phyloP scores from a whole-genome alignment of 2,113 vertebrate genomes.

The Guaruba guarouba region DNA sequence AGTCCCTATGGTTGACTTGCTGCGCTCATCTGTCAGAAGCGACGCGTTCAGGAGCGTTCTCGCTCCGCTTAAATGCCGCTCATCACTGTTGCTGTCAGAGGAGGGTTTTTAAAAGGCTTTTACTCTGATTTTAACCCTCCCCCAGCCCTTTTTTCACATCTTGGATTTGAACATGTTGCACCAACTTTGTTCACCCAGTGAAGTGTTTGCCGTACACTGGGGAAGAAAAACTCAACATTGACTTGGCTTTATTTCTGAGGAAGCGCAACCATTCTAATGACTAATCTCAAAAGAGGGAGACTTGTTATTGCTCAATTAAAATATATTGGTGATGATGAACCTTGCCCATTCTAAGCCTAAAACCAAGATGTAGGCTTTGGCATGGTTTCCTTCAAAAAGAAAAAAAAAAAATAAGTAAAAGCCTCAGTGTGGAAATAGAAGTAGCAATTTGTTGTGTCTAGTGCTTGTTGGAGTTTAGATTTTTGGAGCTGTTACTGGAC shows the following conservation, averaged over 20 bases:
- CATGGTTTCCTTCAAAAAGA: background rate
- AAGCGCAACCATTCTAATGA: background rate
- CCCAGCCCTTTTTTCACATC: background rate
- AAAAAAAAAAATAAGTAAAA: background rate
- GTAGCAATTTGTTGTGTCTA: background rate
- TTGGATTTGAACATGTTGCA: background rate
- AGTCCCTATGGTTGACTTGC: slow-evolving; percentile 48
- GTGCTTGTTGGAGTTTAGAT: background rate
- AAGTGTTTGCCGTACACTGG: accelerated
- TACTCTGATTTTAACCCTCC: background rate
- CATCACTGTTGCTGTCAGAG: background rate
- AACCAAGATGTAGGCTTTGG: background rate
- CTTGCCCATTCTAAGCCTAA: background rate
- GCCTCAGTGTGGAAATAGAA: background rate
- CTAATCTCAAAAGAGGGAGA: background rate
- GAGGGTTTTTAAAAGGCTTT: background rate
- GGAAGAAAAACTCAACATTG: background rate
- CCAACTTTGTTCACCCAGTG: background rate
- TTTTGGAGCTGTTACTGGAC: background rate
- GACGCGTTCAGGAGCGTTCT: background rate
- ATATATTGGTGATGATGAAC: background rate
- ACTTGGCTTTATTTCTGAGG: background rate
- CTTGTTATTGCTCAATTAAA: slow-evolving; percentile 30
- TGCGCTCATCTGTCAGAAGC: slow-evolving; percentile 40
- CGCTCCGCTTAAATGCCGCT: background rate